Evolutionary conservation across 2,888 invertebrate species (phyloP), one percentile per base, ranked within the genome.

Genomic region (Phasia obesa): DNA sequence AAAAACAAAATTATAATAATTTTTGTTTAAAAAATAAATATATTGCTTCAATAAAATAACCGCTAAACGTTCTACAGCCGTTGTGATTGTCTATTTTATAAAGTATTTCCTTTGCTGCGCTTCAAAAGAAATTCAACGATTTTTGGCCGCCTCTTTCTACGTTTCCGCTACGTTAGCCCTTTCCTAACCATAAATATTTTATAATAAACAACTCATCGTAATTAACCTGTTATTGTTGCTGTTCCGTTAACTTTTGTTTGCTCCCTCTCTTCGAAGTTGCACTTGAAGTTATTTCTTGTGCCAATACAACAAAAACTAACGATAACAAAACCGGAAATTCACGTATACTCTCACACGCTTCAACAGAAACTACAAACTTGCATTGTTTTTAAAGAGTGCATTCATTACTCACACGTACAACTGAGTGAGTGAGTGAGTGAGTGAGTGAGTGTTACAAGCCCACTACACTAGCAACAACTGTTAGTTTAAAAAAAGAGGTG

Each of bases 121-220:
- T 42, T 67, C 74, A 83, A 79, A 76, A 79, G 78, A 83, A 71
- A 71, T 83, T 23, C 55, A 47, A 44, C 70, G 17, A 51, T 70
- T 75, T 74, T 19, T 25, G 42, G 49, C 44, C 51, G 74, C 19
- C 23, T 2, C 1, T 6, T 17, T n/a, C 9, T 2, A 17, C 53
- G 17, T 42, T 31, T 35, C 21, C 31, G 25, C 42, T 53, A 27
- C 38, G 15, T 15, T 11, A 53, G 5, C n/a, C 42, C n/a, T n/a
- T 27, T 21, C 19, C 15, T 11, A 23, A 49, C 9, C 1, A 15
- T 9, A n/a, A 21, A 21, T n/a, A 44, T 19, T 15, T 5, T 25
- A 25, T 38, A n/a, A n/a, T 49, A 35, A 19, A 15, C 55, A 35
- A 38, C 44, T 67, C 38, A 13, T 4, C 2, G 51, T 11, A 35